Percentiles rank a stretch among this genome's conserved stretches.
Conservation (phyloP, 1,140 invertebrate genomes). For the Lineus longissimus region DNA sequence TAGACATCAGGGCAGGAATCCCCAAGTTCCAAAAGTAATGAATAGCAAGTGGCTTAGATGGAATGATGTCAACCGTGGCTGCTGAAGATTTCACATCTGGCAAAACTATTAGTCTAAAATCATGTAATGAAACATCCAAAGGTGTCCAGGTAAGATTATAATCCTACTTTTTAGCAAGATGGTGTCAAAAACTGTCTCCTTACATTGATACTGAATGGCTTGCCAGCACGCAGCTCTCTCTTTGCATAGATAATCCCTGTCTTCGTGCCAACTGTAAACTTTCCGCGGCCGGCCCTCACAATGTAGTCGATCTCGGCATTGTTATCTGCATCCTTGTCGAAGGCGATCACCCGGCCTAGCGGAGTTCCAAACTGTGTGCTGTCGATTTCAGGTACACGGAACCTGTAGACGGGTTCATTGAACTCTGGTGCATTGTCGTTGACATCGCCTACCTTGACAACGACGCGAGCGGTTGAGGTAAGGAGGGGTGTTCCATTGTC, state of each 20-base stretch:
- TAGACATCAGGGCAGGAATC: no score
- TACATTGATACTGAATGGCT: background rate
- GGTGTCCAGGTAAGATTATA: background rate
- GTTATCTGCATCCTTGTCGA: constrained; percentile 41
- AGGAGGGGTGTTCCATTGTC: constrained; percentile 74
- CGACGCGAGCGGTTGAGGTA: constrained; percentile 76
- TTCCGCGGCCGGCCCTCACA: constrained; percentile 70
- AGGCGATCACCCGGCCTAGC: constrained; percentile 41
- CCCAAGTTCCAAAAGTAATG: no score
- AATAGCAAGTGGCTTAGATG: no score
- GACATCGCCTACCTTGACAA: constrained; percentile 75
- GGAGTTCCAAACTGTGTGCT: constrained; percentile 27
- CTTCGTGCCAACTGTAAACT: constrained; percentile 74
- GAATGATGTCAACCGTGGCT: no score
- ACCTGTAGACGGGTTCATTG: constrained; percentile 73
- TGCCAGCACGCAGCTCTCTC: constrained; percentile 67
- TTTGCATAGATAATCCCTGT: constrained; percentile 70
- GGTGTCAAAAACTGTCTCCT: background rate
- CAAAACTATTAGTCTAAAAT: no score
- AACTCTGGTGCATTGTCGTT: constrained; percentile 76
- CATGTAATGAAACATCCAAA: background rate
- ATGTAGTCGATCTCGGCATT: constrained; percentile 72
- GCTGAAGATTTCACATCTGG: no score
- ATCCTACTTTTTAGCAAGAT: background rate
- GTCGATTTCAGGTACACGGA: constrained; percentile 65